A percentile compares a stretch with the other conserved stretches of the same genome.
Evolutionary conservation across 2,888 invertebrate genomes (phyloP).

Genomic region (Spodoptera picta): DNA sequence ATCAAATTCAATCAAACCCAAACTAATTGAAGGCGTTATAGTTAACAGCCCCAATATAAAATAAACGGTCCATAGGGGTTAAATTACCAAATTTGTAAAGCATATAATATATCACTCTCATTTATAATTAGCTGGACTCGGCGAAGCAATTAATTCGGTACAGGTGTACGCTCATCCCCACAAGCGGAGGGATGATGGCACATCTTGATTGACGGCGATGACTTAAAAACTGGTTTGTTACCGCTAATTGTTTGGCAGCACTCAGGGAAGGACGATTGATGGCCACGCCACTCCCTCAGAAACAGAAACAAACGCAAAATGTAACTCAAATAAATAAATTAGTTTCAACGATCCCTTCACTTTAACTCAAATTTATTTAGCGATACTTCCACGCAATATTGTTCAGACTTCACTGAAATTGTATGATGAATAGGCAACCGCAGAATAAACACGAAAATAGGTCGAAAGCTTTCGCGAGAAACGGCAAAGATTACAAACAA

Average conservation of each 20-base stretch:
- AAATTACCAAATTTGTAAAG: constrained; percentile 66
- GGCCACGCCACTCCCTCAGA: constrained; percentile 14
- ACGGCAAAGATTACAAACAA: constrained; percentile 46
- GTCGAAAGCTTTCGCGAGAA: constrained; percentile 39
- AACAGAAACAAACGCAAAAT: constrained; percentile 30
- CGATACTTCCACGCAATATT: constrained; percentile 17
- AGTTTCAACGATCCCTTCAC: not conserved
- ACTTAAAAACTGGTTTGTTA: constrained; percentile 60
- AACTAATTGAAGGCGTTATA: constrained; percentile 8
- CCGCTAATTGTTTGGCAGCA: constrained; percentile 44
- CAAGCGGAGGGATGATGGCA: constrained; percentile 47
- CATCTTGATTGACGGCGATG: constrained; percentile 64
- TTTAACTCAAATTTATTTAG: constrained; percentile 16
- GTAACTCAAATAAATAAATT: constrained; percentile 16
- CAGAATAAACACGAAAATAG: constrained; percentile 47
- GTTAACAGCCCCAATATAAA: constrained; percentile 11
- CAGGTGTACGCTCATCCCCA: constrained; percentile 69
- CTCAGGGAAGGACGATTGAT: constrained; percentile 35
- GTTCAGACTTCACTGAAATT: constrained; percentile 44
- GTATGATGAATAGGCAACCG: constrained; percentile 58
- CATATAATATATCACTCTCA: constrained; percentile 71
- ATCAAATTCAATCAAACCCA: not conserved
- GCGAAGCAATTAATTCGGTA: constrained; percentile 66
- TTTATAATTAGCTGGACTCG: constrained; percentile 77
- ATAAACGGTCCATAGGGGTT: constrained; percentile 58